Percentiles rank a stretch among this genome's conserved stretches.
phyloP scores from a whole-genome alignment of 1,140 invertebrate genomes.

The Drosophila pseudoobscura region DNA sequence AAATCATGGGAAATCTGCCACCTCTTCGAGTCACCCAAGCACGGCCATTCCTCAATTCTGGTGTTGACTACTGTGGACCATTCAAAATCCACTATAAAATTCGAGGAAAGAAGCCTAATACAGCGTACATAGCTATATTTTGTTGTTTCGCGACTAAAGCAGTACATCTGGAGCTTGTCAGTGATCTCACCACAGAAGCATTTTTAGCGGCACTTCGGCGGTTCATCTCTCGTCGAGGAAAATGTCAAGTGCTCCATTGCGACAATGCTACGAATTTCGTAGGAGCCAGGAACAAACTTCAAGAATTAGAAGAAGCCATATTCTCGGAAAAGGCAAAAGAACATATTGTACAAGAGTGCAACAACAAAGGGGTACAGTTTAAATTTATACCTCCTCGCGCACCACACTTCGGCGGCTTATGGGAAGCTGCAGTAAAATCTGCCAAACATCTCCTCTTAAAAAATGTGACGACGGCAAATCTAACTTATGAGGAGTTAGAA shows the following conservation, averaged over 20 bases:
- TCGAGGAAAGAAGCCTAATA: too few relatives aligned
- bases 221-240: slow-evolving; percentile 3
- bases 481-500: not conserved
- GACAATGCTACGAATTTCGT: not conserved
- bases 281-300: not conserved
- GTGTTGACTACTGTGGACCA: slow-evolving; percentile 80
- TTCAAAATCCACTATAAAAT: too few relatives aligned
- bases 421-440: too few relatives aligned
- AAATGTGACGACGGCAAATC: slow-evolving; percentile 4
- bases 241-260: slow-evolving; percentile 6
- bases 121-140: too few relatives aligned
- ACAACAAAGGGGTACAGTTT: not conserved
- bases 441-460: slow-evolving; percentile 1
- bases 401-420: too few relatives aligned
- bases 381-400: not conserved
- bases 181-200: slow-evolving; percentile 1
- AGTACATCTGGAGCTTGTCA: not conserved
- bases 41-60: slow-evolving; percentile 7
- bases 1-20: slow-evolving; percentile 31
- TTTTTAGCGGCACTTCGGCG: not conserved
- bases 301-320: not conserved
- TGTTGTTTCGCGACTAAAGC: too few relatives aligned
- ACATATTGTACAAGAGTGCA: not conserved
- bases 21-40: slow-evolving; percentile 2
- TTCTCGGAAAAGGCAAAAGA: not conserved